phyloP scores from a whole-genome alignment of 2,113 vertebrate genomes.

The Trachemys scripta region DNA sequence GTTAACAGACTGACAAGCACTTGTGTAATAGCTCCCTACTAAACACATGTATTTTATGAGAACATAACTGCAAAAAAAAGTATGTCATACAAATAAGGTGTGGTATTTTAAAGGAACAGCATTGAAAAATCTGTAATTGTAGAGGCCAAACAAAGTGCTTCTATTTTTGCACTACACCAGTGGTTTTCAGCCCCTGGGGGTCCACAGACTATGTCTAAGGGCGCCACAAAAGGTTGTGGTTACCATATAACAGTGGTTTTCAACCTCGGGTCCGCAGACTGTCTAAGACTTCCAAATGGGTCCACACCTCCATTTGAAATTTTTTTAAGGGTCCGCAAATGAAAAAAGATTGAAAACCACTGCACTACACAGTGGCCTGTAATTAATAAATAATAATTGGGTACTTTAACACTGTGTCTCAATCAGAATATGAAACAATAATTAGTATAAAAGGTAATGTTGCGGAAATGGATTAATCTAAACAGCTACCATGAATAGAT shows the following conservation, averaged over 20 bases:
- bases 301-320: too few species aligned
- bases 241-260: too few species aligned
- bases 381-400: not conserved
- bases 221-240: too few species aligned
- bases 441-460: fast-evolving
- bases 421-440: not conserved
- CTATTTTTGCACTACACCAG: not conserved
- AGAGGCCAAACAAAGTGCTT: not conserved
- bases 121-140: not conserved
- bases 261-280: too few species aligned
- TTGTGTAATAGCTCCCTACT: not conserved
- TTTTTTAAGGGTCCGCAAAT: too few species aligned
- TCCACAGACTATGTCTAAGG: too few species aligned
- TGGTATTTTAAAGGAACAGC: not conserved
- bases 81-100: not conserved
- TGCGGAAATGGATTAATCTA: not conserved
- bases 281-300: too few species aligned
- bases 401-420: not conserved
- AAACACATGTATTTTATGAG: not conserved
- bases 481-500: not conserved
- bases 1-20: not conserved
- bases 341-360: too few species aligned
- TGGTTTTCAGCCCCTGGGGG: too few species aligned
- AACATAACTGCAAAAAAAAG: not conserved
- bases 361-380: not conserved